These are phyloP conservation scores for Macrosoma leucophasiata DNA, from an alignment of 2,888 invertebrate genomes.

Conservation along the genomic window DNA sequence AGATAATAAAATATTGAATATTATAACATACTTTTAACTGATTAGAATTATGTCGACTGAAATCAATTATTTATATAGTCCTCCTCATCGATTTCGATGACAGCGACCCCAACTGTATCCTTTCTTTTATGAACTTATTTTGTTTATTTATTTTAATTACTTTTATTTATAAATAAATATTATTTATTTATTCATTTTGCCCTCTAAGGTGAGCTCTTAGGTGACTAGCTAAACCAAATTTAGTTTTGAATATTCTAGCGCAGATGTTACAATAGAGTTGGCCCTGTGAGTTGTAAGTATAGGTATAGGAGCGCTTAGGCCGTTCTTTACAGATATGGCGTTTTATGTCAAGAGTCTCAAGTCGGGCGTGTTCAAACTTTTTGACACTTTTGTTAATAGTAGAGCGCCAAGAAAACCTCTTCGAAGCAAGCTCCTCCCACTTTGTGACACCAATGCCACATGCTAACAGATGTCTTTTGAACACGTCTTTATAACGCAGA, in stretches of 20 bases:
- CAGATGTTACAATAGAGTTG: constrained; percentile 4
- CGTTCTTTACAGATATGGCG: background rate
- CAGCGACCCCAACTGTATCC: background rate
- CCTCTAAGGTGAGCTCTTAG: background rate
- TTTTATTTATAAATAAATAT: too few relatives aligned
- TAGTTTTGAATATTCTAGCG: background rate
- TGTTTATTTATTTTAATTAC: too few relatives aligned
- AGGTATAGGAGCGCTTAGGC: constrained; percentile 1
- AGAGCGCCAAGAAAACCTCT: background rate
- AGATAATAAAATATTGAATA: too few relatives aligned
- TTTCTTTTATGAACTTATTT: background rate
- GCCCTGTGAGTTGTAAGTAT: background rate
- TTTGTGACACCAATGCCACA: too few relatives aligned
- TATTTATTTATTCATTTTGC: too few relatives aligned
- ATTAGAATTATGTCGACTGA: too few relatives aligned
- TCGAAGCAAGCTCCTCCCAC: background rate
- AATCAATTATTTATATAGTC: too few relatives aligned
- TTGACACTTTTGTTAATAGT: background rate
- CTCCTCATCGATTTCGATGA: background rate
- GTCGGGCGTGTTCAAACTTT: too few relatives aligned
- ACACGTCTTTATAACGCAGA: background rate
- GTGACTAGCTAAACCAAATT: background rate
- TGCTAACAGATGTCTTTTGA: background rate
- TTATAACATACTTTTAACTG: too few relatives aligned
- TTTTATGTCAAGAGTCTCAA: too few relatives aligned